Percentiles rank a stretch among this genome's conserved stretches.
Conservation (phyloP, 2,113 vertebrate genomes). For the Pseudopipra pipra region DNA sequence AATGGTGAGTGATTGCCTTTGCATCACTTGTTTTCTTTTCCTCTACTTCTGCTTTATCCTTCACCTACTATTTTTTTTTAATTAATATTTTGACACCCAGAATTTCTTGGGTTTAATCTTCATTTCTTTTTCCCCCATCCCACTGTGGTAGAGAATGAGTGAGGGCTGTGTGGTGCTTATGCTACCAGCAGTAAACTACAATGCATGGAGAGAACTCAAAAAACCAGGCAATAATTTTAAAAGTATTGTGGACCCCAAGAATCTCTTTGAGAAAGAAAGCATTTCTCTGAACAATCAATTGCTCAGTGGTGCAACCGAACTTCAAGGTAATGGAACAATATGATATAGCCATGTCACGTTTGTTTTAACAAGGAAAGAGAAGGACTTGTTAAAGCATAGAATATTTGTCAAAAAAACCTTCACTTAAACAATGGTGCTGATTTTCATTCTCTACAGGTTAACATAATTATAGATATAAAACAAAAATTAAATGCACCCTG, state of each 20-base stretch:
- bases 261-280: background rate
- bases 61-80: background rate
- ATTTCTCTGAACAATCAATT: background rate
- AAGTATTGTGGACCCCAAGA: background rate
- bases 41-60: background rate
- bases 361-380: background rate
- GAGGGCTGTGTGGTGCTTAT: background rate
- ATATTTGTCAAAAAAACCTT: rapidly evolving
- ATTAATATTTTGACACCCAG: background rate
- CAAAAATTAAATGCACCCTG: background rate
- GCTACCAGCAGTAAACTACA: background rate
- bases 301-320: background rate
- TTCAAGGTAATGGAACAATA: background rate
- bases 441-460: background rate
- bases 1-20: background rate
- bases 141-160: background rate
- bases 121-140: background rate
- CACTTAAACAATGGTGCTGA: background rate
- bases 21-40: background rate
- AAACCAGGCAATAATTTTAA: background rate
- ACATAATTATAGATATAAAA: background rate
- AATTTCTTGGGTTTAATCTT: background rate
- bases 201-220: background rate
- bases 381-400: background rate
- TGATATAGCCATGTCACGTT: rapidly evolving